Evolutionary conservation across 1,140 invertebrate species (phyloP).

Genomic region (Aphidius ervi): DNA sequence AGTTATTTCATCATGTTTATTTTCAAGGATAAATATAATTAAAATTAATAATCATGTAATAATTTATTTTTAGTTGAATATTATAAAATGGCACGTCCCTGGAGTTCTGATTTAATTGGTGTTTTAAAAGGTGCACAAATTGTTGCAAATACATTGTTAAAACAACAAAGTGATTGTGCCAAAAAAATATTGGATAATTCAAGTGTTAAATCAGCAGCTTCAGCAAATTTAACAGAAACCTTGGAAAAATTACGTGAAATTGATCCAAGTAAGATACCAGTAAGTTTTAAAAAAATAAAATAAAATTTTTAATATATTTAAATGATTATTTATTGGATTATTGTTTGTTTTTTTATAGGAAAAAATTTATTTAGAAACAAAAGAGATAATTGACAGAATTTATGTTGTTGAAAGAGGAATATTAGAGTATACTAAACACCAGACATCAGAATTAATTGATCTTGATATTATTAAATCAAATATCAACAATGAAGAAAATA

Average conservation of each 20-base stretch:
- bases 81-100: constrained; percentile 37
- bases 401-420: constrained; percentile 44
- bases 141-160: constrained; percentile 38
- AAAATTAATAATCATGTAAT: too few species aligned
- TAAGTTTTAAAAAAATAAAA: constrained; percentile 37
- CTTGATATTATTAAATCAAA: constrained; percentile 4
- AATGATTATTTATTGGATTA: background rate
- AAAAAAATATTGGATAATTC: constrained; percentile 37
- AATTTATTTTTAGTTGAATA: too few species aligned
- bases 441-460: constrained; percentile 29
- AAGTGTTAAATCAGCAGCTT: constrained; percentile 34
- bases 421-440: constrained; percentile 36
- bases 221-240: constrained; percentile 32
- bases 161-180: constrained; percentile 38
- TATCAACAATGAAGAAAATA: constrained; percentile 1
- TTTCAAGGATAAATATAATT: too few species aligned
- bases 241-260: constrained; percentile 36
- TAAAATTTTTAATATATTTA: background rate
- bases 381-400: constrained; percentile 38
- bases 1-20: too few species aligned
- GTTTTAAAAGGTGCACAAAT: constrained; percentile 39
- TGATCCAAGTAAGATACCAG: constrained; percentile 49
- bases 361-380: constrained; percentile 34
- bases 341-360: constrained; percentile 26
- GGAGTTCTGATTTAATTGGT: constrained; percentile 41